Evolutionary conservation across 1,140 invertebrate genomes (phyloP), one percentile per base, ranked within the genome.

Genomic region (Ladona fulva): DNA sequence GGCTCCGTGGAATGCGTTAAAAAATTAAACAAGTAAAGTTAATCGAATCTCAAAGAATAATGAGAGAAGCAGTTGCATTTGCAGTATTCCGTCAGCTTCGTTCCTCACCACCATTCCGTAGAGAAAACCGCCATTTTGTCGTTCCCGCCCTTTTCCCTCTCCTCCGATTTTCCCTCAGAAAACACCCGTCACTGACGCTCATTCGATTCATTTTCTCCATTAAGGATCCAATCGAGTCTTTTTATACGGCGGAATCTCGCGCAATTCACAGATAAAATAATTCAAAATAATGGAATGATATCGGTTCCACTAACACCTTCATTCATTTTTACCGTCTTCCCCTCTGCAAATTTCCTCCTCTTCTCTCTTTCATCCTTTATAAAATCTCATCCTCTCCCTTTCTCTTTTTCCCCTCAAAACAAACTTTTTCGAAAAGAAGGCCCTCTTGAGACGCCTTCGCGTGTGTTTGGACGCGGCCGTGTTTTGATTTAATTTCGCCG

Each of bases 181-280:
- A 66, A 66, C 79, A 81, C 79, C 78, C 79, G 80, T 81, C 79
- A 80, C 78, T 81, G 81, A 81, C 80, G 80, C 79, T 82, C 80
- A 82, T 82, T 82, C 81, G 81, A 82, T 82, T 82, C 79, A 81
- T 82, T 82, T 81, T 80, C 81, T 80, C 81, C 80, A 81, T 82
- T 81, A 82, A 77, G 79, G 77, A 76, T 79, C 80, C 80, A 79
- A 80, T 81, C 78, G 77, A 79, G 80, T 80, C 76, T 77, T 66
- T 66, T 66, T 66, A 16, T 66, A 19, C 52, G n/a, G 5, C 52
- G 52, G 52, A 66, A 66, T 66, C 52, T 22, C 66, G 79, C 77
- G 79, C 75, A 80, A 79, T 80, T 81, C 81, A 75, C 78, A 42
- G 79, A 79, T 79, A 80, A 81, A 81, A 82, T 82, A 82, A 82